Conservation (phyloP, 1,140 invertebrate species). For the Drosophila azteca region DNA sequence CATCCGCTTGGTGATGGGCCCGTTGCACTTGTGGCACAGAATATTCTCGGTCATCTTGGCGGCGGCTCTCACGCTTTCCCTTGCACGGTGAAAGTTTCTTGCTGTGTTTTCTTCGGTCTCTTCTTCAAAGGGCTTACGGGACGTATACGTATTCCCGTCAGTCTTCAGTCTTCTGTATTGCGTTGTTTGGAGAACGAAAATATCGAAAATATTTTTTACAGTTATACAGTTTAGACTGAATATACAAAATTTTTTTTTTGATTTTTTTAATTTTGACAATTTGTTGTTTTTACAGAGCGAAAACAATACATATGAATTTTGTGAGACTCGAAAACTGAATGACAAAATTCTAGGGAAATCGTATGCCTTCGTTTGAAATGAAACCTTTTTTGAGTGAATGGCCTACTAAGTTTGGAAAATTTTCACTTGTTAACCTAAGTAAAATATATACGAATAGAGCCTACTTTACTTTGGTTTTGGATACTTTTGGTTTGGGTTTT, state of each 20-base stretch:
- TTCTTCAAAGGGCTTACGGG: too few species aligned
- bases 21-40: constrained; percentile 78
- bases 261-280: constrained; percentile 42
- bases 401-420: constrained; percentile 33
- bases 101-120: too few species aligned
- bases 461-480: too few species aligned
- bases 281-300: constrained; percentile 45
- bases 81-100: too few species aligned
- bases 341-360: constrained; percentile 12
- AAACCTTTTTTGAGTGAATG: neutral
- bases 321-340: constrained; percentile 76
- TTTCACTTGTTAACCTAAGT: too few species aligned
- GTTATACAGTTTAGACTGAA: constrained; percentile 2
- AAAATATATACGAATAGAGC: too few species aligned
- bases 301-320: constrained; percentile 72
- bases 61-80: neutral
- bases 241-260: constrained; percentile 23
- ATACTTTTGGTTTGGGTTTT: too few species aligned
- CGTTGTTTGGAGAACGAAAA: neutral
- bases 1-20: constrained; percentile 70
- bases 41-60: constrained; percentile 48
- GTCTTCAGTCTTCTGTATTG: too few species aligned
- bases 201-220: neutral
- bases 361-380: constrained; percentile 12
- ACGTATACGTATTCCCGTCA: too few species aligned